Evolutionary conservation across 2,113 vertebrate genomes (phyloP).

Genomic region (Mugil cephalus): DNA sequence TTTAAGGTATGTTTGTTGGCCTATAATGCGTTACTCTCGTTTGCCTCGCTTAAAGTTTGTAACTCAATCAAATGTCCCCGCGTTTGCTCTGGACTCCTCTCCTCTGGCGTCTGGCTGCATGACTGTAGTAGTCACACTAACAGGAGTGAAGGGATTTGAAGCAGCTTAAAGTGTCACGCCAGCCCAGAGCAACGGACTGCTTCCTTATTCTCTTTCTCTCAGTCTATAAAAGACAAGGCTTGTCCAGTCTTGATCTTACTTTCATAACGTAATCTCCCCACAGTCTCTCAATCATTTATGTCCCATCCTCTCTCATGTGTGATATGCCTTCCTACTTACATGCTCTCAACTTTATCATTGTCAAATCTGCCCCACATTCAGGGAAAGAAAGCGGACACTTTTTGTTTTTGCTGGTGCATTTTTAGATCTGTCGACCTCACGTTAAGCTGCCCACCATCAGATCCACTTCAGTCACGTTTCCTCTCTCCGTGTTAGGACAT

Average conservation of each 20-base stretch:
- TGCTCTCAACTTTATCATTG: slow-evolving; percentile 44
- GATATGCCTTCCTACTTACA: slow-evolving; percentile 42
- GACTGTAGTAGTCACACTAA: slow-evolving; percentile 32
- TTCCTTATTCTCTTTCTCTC: slow-evolving; percentile 50
- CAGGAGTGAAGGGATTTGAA: slow-evolving; percentile 56
- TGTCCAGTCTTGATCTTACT: slow-evolving; percentile 52
- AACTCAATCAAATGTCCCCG: slow-evolving; percentile 47
- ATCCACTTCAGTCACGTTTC: slow-evolving; percentile 31
- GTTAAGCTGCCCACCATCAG: background rate
- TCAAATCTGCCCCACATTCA: slow-evolving; percentile 50
- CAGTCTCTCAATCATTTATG: slow-evolving; percentile 62
- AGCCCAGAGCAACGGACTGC: slow-evolving; percentile 34
- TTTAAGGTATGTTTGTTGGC: slow-evolving; percentile 11
- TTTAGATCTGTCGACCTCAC: slow-evolving; percentile 27
- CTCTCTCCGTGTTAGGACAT: slow-evolving; percentile 30
- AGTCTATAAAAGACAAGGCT: slow-evolving; percentile 44
- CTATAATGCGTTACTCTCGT: slow-evolving; percentile 26
- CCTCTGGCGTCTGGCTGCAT: slow-evolving; percentile 19
- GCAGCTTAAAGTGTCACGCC: slow-evolving; percentile 63
- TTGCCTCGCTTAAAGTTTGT: slow-evolving; percentile 24
- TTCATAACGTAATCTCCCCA: slow-evolving; percentile 45
- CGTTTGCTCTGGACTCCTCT: slow-evolving; percentile 41
- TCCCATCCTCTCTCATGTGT: slow-evolving; percentile 31
- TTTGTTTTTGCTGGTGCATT: slow-evolving; percentile 38
- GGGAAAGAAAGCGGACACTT: slow-evolving; percentile 9